Percentiles rank a stretch among this genome's conserved stretches.
Conservation (phyloP, 2,888 invertebrate species). For the Hyposoter dolosus region DNA sequence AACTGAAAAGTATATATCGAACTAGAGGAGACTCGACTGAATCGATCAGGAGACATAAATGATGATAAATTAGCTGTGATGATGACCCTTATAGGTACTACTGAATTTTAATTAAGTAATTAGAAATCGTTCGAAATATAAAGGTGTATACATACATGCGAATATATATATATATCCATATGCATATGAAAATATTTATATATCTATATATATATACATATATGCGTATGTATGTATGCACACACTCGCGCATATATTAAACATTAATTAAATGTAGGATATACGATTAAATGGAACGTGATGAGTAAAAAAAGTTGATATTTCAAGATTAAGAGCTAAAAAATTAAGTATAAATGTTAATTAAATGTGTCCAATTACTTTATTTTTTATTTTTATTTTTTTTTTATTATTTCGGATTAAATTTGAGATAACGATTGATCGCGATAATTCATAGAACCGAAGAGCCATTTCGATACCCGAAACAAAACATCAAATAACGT, state of each 20-base stretch:
- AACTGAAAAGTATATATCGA: conserved; percentile 16
- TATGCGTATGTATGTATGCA: not conserved
- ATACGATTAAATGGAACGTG: conserved; percentile 49
- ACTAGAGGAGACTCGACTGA: conserved; percentile 52
- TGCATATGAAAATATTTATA: not conserved
- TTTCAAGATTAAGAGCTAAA: conserved; percentile 10
- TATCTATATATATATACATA: conserved; percentile 60
- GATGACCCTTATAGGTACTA: conserved; percentile 81
- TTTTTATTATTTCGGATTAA: conserved; percentile 71
- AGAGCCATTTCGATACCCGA: conserved; percentile 30
- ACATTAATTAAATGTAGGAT: conserved; percentile 47
- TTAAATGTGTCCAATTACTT: conserved; percentile 47
- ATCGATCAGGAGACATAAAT: conserved; percentile 59
- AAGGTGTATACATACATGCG: conserved; percentile 42
- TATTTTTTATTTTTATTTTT: not conserved
- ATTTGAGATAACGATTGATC: conserved; percentile 60
- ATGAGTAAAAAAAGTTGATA: conserved; percentile 62
- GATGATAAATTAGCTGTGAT: conserved; percentile 82
- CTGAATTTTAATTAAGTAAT: conserved; percentile 80
- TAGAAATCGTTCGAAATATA: conserved; percentile 73
- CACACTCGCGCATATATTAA: conserved; percentile 44
- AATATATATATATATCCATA: not conserved
- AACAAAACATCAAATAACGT: conserved; percentile 45
- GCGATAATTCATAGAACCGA: conserved; percentile 34
- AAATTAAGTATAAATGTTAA: conserved; percentile 37